phyloP scores from a whole-genome alignment of 2,113 vertebrate species.

The Corythaixoides concolor region DNA sequence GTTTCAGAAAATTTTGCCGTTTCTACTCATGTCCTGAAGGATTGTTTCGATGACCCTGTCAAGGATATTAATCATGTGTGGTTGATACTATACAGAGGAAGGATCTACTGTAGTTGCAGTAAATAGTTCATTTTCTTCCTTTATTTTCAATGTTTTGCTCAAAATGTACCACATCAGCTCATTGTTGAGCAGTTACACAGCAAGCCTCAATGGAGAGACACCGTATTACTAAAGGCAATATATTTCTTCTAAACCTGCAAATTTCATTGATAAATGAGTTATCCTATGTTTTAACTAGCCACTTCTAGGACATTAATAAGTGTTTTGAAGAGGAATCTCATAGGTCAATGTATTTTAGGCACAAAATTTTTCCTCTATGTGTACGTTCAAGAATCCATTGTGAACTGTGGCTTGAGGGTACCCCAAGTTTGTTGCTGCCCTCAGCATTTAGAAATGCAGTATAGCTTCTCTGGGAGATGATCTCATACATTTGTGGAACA shows the following conservation, averaged over 20 bases:
- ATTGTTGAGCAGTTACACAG: neutral
- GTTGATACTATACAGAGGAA: neutral
- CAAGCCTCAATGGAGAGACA: neutral
- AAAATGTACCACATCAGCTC: neutral
- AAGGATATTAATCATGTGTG: neutral
- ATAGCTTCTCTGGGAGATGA: neutral
- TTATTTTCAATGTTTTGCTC: neutral
- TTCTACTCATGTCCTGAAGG: neutral
- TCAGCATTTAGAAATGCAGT: neutral
- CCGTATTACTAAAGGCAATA: neutral
- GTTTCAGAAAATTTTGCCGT: neutral
- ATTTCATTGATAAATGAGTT: neutral
- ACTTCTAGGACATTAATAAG: neutral
- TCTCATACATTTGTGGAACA: neutral
- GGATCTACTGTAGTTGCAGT: neutral
- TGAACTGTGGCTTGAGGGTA: neutral
- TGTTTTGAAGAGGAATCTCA: neutral
- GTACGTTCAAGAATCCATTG: neutral
- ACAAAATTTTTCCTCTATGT: neutral
- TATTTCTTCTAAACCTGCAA: neutral
- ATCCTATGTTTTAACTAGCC: neutral
- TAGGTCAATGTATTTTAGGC: neutral
- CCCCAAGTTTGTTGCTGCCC: neutral
- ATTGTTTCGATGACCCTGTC: conserved; percentile 1
- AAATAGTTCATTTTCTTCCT: neutral